These are phyloP conservation scores for Pithys albifrons DNA, from an alignment of 2,113 vertebrate species.

Conservation along the genomic window DNA sequence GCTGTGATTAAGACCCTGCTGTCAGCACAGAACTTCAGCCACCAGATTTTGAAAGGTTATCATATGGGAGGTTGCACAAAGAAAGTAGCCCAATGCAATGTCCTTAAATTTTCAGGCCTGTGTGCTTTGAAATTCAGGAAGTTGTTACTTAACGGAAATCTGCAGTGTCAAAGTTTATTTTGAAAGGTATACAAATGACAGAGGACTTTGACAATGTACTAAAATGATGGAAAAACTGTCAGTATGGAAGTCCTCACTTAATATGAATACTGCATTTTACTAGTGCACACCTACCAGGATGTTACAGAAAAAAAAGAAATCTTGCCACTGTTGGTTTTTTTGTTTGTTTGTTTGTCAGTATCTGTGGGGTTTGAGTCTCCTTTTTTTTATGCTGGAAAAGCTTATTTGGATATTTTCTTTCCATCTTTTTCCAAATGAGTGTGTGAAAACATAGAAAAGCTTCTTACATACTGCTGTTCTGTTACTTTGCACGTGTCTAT, in stretches of 20 bases:
- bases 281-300: not conserved
- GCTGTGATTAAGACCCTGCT: conserved; percentile 59
- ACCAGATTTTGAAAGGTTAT: not conserved
- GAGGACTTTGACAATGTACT: not conserved
- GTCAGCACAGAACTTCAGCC: not conserved
- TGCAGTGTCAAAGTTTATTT: not conserved
- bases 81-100: not conserved
- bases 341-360: not conserved
- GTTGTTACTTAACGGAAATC: not conserved
- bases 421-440: not conserved
- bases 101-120: not conserved
- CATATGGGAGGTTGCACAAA: not conserved
- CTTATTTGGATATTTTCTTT: not conserved
- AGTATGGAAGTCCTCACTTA: not conserved
- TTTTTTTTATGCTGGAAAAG: not conserved
- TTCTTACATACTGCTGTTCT: not conserved
- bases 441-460: not conserved
- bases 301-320: not conserved
- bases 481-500: not conserved
- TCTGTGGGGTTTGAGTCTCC: not conserved
- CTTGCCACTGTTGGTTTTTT: not conserved
- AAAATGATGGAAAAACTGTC: not conserved
- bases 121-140: not conserved
- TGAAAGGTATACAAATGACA: not conserved
- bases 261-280: not conserved